Percentiles rank a stretch among this genome's conserved stretches.
Conservation (phyloP, 2,888 invertebrate genomes). For the Tetramorium bicarinatum region DNA sequence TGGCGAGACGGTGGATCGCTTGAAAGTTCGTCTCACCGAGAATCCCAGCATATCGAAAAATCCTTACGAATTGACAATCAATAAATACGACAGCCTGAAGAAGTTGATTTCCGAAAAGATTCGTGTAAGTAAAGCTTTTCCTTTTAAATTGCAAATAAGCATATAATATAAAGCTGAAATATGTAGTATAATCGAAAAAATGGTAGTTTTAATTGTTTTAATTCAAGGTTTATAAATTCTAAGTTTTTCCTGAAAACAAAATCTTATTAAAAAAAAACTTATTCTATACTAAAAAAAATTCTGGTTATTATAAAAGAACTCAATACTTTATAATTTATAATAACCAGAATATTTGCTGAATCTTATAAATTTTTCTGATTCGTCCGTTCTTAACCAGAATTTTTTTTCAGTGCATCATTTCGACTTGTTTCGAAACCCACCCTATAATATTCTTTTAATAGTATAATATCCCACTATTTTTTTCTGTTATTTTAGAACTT, state of each 20-base stretch:
- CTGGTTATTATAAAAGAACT: too few relatives aligned
- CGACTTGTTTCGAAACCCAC: neutral
- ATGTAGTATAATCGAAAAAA: neutral
- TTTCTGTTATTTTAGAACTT: conserved; percentile 87
- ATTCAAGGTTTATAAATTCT: neutral
- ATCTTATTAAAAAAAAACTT: neutral
- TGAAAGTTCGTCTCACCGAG: conserved; percentile 91
- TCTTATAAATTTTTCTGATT: too few relatives aligned
- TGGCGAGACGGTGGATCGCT: conserved; percentile 92
- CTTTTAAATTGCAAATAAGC: neutral
- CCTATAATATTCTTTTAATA: neutral
- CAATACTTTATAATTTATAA: too few relatives aligned
- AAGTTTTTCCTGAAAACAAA: neutral
- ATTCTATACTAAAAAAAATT: too few relatives aligned
- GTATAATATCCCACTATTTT: conserved; percentile 9
- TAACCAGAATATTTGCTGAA: too few relatives aligned
- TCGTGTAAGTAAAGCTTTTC: conserved; percentile 86
- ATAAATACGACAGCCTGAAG: conserved; percentile 91
- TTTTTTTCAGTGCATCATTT: too few relatives aligned
- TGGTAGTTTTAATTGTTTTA: neutral
- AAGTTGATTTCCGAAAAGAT: conserved; percentile 90
- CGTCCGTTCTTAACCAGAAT: too few relatives aligned
- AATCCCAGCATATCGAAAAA: conserved; percentile 90
- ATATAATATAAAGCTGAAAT: neutral
- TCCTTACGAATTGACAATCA: conserved; percentile 91